Evolutionary conservation across 30 jellyfish, hydroid and myxozoan species (phyloP).

Genomic region (Cassiopea xamachana): DNA sequence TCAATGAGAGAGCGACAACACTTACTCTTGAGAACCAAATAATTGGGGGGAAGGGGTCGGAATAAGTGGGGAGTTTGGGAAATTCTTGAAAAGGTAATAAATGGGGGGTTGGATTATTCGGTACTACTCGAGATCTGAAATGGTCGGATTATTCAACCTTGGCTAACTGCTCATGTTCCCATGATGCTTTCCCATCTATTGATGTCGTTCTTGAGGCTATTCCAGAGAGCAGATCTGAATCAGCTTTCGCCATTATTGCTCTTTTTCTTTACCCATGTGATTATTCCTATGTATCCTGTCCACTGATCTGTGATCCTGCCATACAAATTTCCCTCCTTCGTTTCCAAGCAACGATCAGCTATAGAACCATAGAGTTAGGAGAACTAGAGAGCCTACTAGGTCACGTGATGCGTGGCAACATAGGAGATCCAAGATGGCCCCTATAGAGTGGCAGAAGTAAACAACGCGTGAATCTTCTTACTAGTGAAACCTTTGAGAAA

Average conservation of each 20-base stretch:
- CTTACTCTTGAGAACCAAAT: not conserved
- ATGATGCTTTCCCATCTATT: conserved; percentile 20
- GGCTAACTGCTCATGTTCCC: conserved; percentile 78
- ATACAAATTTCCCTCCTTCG: conserved; percentile 1
- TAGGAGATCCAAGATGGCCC: no score
- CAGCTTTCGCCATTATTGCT: not conserved
- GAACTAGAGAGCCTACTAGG: not conserved
- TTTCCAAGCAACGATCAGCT: not conserved
- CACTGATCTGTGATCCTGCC: no score
- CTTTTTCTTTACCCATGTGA: not conserved
- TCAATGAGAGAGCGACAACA: not conserved
- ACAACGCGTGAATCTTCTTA: no score
- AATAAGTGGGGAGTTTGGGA: no score
- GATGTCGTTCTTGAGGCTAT: not conserved
- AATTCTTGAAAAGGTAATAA: not conserved
- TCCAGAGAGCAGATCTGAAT: not conserved
- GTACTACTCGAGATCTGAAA: not conserved
- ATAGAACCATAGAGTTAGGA: not conserved
- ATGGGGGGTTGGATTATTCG: not conserved
- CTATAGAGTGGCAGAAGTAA: no score
- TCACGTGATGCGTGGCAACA: not conserved
- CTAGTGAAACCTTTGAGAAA: no score
- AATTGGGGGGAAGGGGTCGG: no score
- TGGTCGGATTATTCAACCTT: conserved; percentile 23
- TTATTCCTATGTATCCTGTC: not conserved